These are phyloP conservation scores for Pentamera pediparva DNA, from an alignment of 53 echinoderm and acorn worm genomes.

Conservation along the genomic window DNA sequence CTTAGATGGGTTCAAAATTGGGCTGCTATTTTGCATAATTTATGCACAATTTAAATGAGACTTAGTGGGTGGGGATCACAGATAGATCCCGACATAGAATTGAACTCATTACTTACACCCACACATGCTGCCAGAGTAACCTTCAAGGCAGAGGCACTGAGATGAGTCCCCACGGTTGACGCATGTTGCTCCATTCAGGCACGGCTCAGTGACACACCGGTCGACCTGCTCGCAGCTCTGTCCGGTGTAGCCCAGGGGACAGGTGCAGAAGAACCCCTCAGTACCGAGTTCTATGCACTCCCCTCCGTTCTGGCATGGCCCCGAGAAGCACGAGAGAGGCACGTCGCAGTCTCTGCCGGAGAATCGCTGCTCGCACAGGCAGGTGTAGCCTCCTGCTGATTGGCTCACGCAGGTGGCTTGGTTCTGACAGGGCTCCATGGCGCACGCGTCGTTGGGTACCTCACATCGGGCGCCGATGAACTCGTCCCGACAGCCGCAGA, in stretches of 20 bases:
- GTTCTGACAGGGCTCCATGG: neutral
- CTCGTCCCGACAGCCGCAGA: neutral
- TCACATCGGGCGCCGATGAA: slow-evolving; percentile 20
- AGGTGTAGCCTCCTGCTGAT: neutral
- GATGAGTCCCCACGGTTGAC: neutral
- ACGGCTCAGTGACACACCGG: neutral
- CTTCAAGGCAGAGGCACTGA: neutral
- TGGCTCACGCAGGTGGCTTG: neutral
- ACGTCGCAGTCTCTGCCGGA: neutral
- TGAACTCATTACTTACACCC: neutral
- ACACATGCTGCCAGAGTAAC: slow-evolving; percentile 4
- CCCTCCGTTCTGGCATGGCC: slow-evolving; percentile 5
- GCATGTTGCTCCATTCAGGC: slow-evolving; percentile 14
- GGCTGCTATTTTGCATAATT: too few relatives aligned
- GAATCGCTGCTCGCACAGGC: neutral
- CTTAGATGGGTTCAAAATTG: too few relatives aligned
- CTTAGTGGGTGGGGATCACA: too few relatives aligned
- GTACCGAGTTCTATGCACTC: neutral
- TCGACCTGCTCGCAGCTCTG: neutral
- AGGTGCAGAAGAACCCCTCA: neutral
- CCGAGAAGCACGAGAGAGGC: neutral
- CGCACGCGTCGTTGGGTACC: neutral
- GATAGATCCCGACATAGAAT: too few relatives aligned
- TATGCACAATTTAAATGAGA: too few relatives aligned
- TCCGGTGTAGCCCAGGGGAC: slow-evolving; percentile 1